Conservation (phyloP, 2,888 invertebrate genomes). For the Xylocampa areola region DNA sequence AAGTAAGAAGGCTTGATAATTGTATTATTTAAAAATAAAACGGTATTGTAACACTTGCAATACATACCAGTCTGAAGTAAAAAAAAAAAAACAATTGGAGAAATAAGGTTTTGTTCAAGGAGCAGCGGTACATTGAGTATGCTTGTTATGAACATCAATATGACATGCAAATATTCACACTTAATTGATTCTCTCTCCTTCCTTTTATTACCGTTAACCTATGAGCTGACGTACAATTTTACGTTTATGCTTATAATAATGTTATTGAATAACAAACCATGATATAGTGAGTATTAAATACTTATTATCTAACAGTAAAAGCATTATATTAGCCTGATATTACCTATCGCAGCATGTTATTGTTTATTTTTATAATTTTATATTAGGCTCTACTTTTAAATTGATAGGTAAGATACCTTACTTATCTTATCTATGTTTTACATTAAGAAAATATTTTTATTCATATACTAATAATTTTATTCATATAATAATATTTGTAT, state of each 20-base stretch:
- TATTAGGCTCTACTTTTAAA: no score
- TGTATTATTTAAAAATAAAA: slow-evolving; percentile 5
- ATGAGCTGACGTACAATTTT: slow-evolving; percentile 2
- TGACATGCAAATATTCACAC: slow-evolving; percentile 33
- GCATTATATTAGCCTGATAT: no score
- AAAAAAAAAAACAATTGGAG: not conserved
- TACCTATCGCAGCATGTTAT: no score
- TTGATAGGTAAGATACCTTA: no score
- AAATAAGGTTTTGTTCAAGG: slow-evolving; percentile 8
- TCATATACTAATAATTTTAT: no score
- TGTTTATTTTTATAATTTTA: no score
- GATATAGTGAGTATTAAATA: not conserved
- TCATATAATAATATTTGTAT: no score
- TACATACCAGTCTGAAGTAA: not conserved
- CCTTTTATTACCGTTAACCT: slow-evolving; percentile 31
- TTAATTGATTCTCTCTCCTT: slow-evolving; percentile 29
- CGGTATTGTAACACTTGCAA: not conserved
- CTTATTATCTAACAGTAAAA: not conserved
- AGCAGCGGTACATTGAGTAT: slow-evolving; percentile 25
- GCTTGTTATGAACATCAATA: slow-evolving; percentile 31
- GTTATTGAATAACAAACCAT: not conserved
- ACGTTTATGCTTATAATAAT: not conserved
- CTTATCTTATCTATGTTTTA: no score
- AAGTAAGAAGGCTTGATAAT: no score
- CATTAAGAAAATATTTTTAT: no score